These are phyloP conservation scores for Blastomussa wellsi DNA, from an alignment of 92 coral and sea anemone species.

Conservation along the genomic window DNA sequence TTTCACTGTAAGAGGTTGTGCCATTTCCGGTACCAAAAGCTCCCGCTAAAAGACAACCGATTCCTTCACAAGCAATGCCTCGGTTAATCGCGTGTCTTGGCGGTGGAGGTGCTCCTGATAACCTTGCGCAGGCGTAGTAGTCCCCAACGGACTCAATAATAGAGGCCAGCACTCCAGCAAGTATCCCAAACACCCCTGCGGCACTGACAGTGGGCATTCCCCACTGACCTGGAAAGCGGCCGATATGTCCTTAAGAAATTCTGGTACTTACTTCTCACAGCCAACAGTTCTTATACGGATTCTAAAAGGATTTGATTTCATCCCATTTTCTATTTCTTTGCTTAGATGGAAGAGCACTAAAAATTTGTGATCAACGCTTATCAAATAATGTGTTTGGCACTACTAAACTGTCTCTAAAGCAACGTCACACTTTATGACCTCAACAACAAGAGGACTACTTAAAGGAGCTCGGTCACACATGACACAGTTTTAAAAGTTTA, in stretches of 20 bases:
- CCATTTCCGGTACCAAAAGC: slow-evolving; percentile 86
- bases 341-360: no score
- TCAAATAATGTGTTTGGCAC: no score
- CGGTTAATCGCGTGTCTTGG: slow-evolving; percentile 89
- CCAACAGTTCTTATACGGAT: no score
- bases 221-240: slow-evolving; percentile 90
- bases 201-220: slow-evolving; percentile 92
- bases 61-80: slow-evolving; percentile 84
- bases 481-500: no score
- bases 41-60: slow-evolving; percentile 84
- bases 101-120: slow-evolving; percentile 95
- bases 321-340: no score
- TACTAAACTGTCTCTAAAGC: no score
- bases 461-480: no score
- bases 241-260: neutral
- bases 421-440: no score
- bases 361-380: no score
- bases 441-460: no score
- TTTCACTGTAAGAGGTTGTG: slow-evolving; percentile 88
- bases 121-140: slow-evolving; percentile 94
- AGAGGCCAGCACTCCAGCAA: slow-evolving; percentile 92
- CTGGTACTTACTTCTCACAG: no score
- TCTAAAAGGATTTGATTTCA: no score
- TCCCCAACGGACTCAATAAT: slow-evolving; percentile 95
- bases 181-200: slow-evolving; percentile 96